Base-by-base conservation (phyloP, 30 jellyfish, hydroid and myxozoan species). In the Mastigias papua region DNA sequence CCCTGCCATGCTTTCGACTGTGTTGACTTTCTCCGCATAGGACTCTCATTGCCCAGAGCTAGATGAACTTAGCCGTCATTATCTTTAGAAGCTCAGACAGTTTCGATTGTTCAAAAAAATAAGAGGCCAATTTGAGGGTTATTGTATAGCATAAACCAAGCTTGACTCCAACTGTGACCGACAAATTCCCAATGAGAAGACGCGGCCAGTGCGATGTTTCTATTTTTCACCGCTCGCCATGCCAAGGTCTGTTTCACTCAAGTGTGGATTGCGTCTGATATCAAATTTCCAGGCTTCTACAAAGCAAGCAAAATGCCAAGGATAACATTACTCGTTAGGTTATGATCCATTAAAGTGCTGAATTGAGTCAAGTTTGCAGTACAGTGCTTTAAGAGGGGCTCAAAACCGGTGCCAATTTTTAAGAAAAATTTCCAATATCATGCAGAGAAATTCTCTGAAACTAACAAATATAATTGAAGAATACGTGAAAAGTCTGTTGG, bases 111-210 rank as follows among this genome's bases (percentile, higher is more conserved):
- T 69, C 23, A 31, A 31, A 4, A 61, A 37, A 17, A 69, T 69
- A 69, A 69, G 80, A 31, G 61, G 33, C 80, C 80, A 69, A 69
- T 69, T 69, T 69, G 80, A 69, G 80, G 61, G 61, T 69, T 69
- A 69, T 69, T 69, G 80, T 69, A 42, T 69, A 26, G 30, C 54
- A 69, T 22, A 69, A 69, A 69, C 80, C 80, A 69, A 69, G 29
- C 61, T 69, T 20, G 80, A 22, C 80, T 69, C 80, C 80, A 69
- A 69, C 80, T 69, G 80, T 69, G 80, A 69, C 60, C 60, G 30
- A 69, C 62, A 69, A 31, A 8, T 69, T 69, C 30, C 80, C 67
- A 23, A 51, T 51, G 5, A 5, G 27, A 10, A 2, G 67, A 51
- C 67, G 67, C 17, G 17, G 23, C 67, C 27, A 1, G 7, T 10